These are phyloP conservation scores for Lycia hirtaria DNA, from an alignment of 2,888 invertebrate species.

Conservation along the genomic window DNA sequence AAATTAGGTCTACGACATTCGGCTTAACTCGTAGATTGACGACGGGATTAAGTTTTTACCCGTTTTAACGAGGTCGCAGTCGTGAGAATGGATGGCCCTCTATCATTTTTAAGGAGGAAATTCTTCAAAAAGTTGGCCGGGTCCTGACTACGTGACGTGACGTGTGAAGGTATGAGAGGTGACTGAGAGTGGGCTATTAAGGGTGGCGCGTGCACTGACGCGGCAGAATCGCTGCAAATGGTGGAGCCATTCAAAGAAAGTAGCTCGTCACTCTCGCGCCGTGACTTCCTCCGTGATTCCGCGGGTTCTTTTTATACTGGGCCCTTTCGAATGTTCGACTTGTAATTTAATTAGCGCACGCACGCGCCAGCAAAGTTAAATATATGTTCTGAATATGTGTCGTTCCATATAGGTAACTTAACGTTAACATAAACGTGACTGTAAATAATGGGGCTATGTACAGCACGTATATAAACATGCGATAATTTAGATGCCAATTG, in stretches of 20 bases:
- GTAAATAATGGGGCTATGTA: no score
- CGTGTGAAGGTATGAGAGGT: constrained; percentile 58
- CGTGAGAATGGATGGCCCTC: constrained; percentile 46
- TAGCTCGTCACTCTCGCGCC: constrained; percentile 55
- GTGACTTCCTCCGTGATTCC: constrained; percentile 48
- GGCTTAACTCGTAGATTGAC: constrained; percentile 42
- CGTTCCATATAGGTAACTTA: neutral
- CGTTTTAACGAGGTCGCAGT: constrained; percentile 50
- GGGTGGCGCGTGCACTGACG: constrained; percentile 64
- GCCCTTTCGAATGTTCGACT: constrained; percentile 31
- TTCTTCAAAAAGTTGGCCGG: constrained; percentile 64
- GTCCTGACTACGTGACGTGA: constrained; percentile 61
- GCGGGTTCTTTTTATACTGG: constrained; percentile 45
- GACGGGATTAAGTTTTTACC: constrained; percentile 31
- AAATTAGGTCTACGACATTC: constrained; percentile 40
- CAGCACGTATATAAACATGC: no score
- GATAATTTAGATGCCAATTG: no score
- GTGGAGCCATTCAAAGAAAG: constrained; percentile 62
- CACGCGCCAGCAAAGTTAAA: constrained; percentile 7
- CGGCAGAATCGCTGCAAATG: constrained; percentile 64
- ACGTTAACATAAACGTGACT: no score
- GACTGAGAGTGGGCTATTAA: constrained; percentile 55
- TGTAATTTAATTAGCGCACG: constrained; percentile 36
- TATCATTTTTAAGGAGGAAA: constrained; percentile 61
- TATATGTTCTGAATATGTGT: constrained; percentile 2